Evolutionary conservation across 2,113 vertebrate species (phyloP).

Genomic region (Clinocottus analis): DNA sequence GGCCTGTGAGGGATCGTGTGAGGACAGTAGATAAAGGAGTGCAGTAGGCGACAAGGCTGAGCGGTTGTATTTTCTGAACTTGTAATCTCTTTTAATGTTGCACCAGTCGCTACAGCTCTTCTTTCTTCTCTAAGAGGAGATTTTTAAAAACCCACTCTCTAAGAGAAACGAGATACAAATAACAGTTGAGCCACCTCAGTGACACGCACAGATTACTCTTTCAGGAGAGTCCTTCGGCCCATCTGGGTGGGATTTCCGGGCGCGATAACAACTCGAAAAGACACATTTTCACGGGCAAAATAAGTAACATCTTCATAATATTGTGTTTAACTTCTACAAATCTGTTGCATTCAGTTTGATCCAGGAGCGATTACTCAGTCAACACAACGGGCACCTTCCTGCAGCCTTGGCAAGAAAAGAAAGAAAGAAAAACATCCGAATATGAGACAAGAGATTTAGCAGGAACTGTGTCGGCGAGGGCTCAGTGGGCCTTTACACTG

Average conservation of each 20-base stretch:
- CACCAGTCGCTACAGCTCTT: neutral
- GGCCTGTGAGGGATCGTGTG: neutral
- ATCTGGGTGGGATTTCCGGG: neutral
- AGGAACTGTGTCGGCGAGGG: neutral
- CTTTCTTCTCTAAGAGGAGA: neutral
- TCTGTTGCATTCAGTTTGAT: neutral
- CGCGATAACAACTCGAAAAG: neutral
- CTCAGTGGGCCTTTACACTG: neutral
- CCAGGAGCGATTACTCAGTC: neutral
- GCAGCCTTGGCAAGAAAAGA: neutral
- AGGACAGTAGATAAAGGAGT: conserved; percentile 41
- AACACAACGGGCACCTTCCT: neutral
- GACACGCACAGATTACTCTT: neutral
- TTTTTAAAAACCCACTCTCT: neutral
- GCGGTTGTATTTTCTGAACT: conserved; percentile 29
- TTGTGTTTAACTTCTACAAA: neutral
- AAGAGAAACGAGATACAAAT: neutral
- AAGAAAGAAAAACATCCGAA: neutral
- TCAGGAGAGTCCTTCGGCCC: neutral
- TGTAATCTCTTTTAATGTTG: conserved; percentile 19
- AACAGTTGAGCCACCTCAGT: neutral
- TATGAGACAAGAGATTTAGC: neutral
- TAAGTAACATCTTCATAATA: neutral
- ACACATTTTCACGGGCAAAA: neutral
- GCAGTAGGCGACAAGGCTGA: conserved; percentile 13